Base-by-base conservation (phyloP, 2,797 vertebrate species). In the Urosaurus nigricauda region DNA sequence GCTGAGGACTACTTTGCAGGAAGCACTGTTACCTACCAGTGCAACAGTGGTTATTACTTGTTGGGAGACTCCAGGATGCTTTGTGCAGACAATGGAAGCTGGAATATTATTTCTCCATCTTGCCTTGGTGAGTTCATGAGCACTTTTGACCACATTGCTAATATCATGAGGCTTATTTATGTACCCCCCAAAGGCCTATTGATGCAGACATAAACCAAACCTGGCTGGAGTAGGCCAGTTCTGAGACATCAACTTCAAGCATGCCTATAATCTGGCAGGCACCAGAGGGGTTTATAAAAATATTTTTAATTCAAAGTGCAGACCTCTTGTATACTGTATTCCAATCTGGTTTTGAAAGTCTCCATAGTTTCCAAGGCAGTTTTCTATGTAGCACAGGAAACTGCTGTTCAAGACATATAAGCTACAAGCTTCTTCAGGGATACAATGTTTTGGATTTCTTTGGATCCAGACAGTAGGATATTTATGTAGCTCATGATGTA, bases 1-100 rank as follows among this genome's bases (percentile, higher is more conserved):
- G 98, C 98, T 0, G 96, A 97, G 1, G 98, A 98, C 91, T 98
- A 98, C 90, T 97, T 98, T 32, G 98, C 98, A 24, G 97, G 98
- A 91, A 98, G 97, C 93, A 98, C 98, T 0, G 97, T 98, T 92
- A 97, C 98, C 24, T 99, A 99, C 92, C 98, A 98, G 92, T 99
- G 99, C 93, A 98, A 98, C 89, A 96, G 53, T 2, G 99, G 99
- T 53, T 99, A 99, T 94, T 99, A 99, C 94, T 95, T 99, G 91
- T 92, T 99, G 92, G 99, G 99, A 0, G 98, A 99, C 81, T 97
- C 98, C 75, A 98, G 98, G 91, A 96, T 98, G 96, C 97, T 97
- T 92, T 99, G 99, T 93, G 93, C 96, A 73, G 98, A 98, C 95
- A 98, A 96, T 0, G 98, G 99, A 83, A 98, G 96, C 94, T 99